These are phyloP conservation scores for Cotesia chilonis DNA, from an alignment of 1,140 invertebrate species.

Conservation along the genomic window DNA sequence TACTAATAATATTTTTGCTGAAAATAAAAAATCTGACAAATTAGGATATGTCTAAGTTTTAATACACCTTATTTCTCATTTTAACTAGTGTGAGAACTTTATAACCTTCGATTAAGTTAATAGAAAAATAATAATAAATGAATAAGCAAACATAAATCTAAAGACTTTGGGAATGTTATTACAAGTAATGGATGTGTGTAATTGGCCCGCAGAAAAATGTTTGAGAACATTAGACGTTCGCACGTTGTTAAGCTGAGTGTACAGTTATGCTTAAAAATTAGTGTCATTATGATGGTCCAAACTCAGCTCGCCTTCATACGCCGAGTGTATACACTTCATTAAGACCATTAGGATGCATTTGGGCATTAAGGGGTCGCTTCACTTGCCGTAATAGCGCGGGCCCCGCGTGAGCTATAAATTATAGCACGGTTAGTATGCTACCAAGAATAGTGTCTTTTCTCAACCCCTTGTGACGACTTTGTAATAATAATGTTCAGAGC, in stretches of 20 bases:
- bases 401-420: constrained; percentile 26
- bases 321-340: constrained; percentile 63
- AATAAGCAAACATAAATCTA: constrained; percentile 14
- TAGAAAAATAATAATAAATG: background rate
- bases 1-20: too few relatives aligned
- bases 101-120: too few relatives aligned
- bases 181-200: background rate
- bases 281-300: constrained; percentile 57
- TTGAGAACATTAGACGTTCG: constrained; percentile 53
- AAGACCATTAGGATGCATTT: constrained; percentile 62
- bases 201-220: background rate
- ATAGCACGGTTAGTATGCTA: constrained; percentile 31
- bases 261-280: constrained; percentile 66
- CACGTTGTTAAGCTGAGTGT: constrained; percentile 66
- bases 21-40: too few relatives aligned
- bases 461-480: constrained; percentile 14
- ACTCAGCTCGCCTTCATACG: constrained; percentile 40
- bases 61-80: too few relatives aligned
- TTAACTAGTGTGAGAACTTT: too few relatives aligned
- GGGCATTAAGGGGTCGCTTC: constrained; percentile 48
- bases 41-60: too few relatives aligned
- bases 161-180: background rate
- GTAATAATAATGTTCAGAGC: background rate
- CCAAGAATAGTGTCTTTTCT: constrained; percentile 22
- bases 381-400: constrained; percentile 29